These are phyloP conservation scores for Drosophila arizonae DNA, from an alignment of 1,140 invertebrate genomes.

Conservation along the genomic window DNA sequence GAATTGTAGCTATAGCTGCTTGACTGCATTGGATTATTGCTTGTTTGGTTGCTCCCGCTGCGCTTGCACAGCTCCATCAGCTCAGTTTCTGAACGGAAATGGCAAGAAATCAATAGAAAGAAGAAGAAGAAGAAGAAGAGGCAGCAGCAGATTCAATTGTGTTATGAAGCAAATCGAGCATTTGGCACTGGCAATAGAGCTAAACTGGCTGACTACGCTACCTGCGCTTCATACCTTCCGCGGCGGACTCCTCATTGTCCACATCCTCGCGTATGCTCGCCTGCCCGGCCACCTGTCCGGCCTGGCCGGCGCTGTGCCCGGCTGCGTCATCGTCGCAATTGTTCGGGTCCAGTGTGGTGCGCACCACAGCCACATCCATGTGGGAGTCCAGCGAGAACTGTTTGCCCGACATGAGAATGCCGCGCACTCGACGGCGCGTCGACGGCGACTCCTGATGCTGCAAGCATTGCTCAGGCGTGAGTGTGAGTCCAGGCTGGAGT, in stretches of 20 bases:
- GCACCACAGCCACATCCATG: constrained; percentile 90
- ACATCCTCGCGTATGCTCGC: constrained; percentile 73
- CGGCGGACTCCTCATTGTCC: constrained; percentile 63
- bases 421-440: constrained; percentile 91
- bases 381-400: constrained; percentile 95
- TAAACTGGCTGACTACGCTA: constrained; percentile 73
- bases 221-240: constrained; percentile 83
- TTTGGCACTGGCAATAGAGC: constrained; percentile 42
- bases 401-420: constrained; percentile 94
- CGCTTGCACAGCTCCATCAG: constrained; percentile 45
- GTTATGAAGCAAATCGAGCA: constrained; percentile 5
- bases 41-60: constrained; percentile 11
- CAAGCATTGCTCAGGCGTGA: background rate
- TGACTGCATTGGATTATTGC: constrained; percentile 29
- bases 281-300: constrained; percentile 15
- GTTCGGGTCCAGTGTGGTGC: constrained; percentile 59
- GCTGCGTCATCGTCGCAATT: constrained; percentile 22
- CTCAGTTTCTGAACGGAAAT: constrained; percentile 56
- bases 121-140: background rate
- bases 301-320: background rate
- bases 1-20: constrained; percentile 26
- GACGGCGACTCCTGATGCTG: constrained; percentile 84
- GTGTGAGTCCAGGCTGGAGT: background rate
- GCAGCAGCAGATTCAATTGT: background rate
- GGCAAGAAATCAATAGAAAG: constrained; percentile 1